These are phyloP conservation scores for Clavelina lepadiformis DNA, from an alignment of 23 tunicate genomes.

Conservation along the genomic window DNA sequence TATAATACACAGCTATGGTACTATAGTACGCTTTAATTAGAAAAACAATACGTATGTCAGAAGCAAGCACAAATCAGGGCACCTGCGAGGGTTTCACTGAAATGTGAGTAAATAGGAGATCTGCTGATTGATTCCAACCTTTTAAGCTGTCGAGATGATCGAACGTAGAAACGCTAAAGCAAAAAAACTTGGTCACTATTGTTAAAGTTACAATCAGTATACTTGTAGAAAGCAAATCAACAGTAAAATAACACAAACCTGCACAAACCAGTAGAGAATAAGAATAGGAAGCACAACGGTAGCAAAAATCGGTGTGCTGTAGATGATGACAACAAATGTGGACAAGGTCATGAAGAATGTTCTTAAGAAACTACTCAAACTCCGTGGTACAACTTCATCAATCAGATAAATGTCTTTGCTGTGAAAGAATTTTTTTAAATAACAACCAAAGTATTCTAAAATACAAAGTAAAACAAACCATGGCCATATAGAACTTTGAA, in stretches of 20 bases:
- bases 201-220: not conserved
- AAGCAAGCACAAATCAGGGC: too few species aligned
- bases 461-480: too few species aligned
- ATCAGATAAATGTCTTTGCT: constrained; percentile 83
- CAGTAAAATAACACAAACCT: constrained; percentile 22
- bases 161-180: constrained; percentile 43
- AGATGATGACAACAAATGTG: constrained; percentile 64
- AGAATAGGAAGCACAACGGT: constrained; percentile 66
- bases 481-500: too few species aligned
- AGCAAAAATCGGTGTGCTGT: constrained; percentile 76
- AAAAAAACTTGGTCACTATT: not conserved
- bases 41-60: too few species aligned
- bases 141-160: constrained; percentile 65
- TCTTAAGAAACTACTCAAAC: constrained; percentile 36
- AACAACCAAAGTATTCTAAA: too few species aligned
- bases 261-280: constrained; percentile 54
- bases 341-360: constrained; percentile 57
- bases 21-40: too few species aligned
- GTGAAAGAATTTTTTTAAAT: constrained; percentile 5
- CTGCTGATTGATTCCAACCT: constrained; percentile 69
- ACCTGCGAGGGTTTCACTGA: constrained; percentile 78
- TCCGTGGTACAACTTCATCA: constrained; percentile 81
- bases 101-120: constrained; percentile 82
- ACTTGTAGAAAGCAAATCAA: not conserved
- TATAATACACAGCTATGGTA: too few species aligned